Evolutionary conservation across 2,797 vertebrate species (phyloP).

Genomic region (Phataginus tricuspis): DNA sequence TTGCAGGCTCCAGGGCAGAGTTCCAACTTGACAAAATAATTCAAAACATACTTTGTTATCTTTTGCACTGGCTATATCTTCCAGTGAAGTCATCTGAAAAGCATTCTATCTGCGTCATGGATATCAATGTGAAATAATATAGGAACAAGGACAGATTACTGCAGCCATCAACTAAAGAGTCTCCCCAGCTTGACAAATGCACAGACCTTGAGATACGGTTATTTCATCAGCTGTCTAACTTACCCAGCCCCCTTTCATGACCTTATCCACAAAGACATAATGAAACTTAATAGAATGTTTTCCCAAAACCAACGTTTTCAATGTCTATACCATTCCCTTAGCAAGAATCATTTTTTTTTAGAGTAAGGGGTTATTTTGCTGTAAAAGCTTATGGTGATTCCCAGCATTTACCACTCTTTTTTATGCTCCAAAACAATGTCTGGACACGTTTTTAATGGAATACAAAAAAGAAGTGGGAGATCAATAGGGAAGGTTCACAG

Average conservation of each 20-base stretch:
- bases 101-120: slow-evolving; percentile 40
- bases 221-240: slow-evolving; percentile 54
- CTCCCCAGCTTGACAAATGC: background rate
- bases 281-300: slow-evolving; percentile 24
- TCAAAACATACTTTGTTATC: slow-evolving; percentile 50
- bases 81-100: slow-evolving; percentile 61
- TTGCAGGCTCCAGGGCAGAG: slow-evolving; percentile 1
- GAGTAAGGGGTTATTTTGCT: background rate
- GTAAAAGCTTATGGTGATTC: background rate
- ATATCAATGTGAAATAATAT: slow-evolving; percentile 26
- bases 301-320: slow-evolving; percentile 11
- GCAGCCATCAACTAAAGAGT: background rate
- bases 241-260: background rate
- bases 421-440: slow-evolving; percentile 1
- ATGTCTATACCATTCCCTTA: background rate
- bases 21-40: slow-evolving; percentile 57
- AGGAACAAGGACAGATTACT: background rate
- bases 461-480: background rate
- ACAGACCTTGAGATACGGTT: background rate
- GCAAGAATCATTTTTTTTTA: background rate
- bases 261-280: slow-evolving; percentile 50
- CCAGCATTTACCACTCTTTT: background rate
- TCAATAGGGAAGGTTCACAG: background rate
- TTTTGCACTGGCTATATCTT: slow-evolving; percentile 35
- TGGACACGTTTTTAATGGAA: background rate